Evolutionary conservation across 1,140 invertebrate species (phyloP).

Genomic region (Orchesella cincta): DNA sequence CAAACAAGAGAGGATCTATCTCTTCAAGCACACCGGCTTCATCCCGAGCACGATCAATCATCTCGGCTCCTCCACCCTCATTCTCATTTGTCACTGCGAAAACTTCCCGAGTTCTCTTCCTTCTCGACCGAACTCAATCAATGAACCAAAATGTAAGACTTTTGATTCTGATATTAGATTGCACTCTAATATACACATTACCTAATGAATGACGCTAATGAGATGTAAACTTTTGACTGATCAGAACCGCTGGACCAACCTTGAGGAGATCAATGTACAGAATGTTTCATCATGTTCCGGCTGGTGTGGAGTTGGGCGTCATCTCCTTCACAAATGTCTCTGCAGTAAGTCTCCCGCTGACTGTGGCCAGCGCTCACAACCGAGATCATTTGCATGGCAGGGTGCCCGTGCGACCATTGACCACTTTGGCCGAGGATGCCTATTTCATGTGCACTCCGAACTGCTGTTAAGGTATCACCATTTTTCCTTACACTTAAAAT

Average conservation of each 20-base stretch:
- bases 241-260: conserved; percentile 27
- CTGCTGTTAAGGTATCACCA: conserved; percentile 47
- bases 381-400: conserved; percentile 53
- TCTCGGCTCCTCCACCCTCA: conserved; percentile 39
- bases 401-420: conserved; percentile 51
- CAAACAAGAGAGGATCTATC: too few species aligned
- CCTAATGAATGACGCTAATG: background rate
- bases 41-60: too few species aligned
- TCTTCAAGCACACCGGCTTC: too few species aligned
- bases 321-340: conserved; percentile 50
- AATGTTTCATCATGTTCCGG: conserved; percentile 52
- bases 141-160: conserved; percentile 50
- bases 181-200: background rate
- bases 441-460: conserved; percentile 47
- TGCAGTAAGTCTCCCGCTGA: conserved; percentile 50
- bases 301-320: conserved; percentile 52
- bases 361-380: conserved; percentile 51
- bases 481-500: background rate
- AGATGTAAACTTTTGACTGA: background rate
- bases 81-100: conserved; percentile 47
- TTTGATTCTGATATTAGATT: background rate
- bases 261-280: conserved; percentile 47
- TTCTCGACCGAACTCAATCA: conserved; percentile 44
- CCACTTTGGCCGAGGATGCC: conserved; percentile 40
- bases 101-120: conserved; percentile 48